These are phyloP conservation scores for Drosophila monieri DNA, from an alignment of 2,888 invertebrate genomes.

Conservation along the genomic window DNA sequence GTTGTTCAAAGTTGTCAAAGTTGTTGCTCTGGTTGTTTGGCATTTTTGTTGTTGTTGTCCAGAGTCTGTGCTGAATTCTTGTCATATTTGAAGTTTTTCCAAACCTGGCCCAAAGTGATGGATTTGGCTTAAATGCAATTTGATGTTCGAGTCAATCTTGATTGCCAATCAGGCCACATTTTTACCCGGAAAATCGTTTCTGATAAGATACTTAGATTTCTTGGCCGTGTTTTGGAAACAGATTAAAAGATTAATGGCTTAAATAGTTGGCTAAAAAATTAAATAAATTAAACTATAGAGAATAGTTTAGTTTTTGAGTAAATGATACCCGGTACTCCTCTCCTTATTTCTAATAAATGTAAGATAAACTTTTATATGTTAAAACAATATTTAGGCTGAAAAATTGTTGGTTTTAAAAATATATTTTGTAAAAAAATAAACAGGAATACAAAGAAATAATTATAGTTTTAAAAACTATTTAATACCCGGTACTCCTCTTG, in stretches of 20 bases:
- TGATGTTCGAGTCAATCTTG: slow-evolving; percentile 23
- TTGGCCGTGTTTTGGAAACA: too few relatives aligned
- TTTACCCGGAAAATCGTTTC: neutral
- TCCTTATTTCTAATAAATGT: too few relatives aligned
- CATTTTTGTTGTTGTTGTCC: neutral
- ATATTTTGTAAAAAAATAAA: too few relatives aligned
- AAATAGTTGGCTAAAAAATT: too few relatives aligned
- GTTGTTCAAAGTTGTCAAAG: slow-evolving; percentile 51
- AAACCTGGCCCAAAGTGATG: slow-evolving; percentile 20
- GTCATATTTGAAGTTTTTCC: slow-evolving; percentile 25
- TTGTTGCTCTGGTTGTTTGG: slow-evolving; percentile 33
- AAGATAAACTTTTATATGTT: too few relatives aligned
- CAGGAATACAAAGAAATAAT: neutral
- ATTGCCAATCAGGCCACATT: neutral
- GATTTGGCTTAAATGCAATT: slow-evolving; percentile 15
- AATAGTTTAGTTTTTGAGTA: too few relatives aligned
- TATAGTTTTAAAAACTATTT: neutral
- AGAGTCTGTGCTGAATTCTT: slow-evolving; percentile 23
- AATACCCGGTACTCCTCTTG: too few relatives aligned
- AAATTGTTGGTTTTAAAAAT: too few relatives aligned
- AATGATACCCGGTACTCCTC: too few relatives aligned
- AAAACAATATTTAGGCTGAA: too few relatives aligned
- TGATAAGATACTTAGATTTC: neutral
- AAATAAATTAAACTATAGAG: too few relatives aligned
- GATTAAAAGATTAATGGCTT: too few relatives aligned